Conservation (phyloP, 2,888 invertebrate species). For the Limnephilus lunatus region DNA sequence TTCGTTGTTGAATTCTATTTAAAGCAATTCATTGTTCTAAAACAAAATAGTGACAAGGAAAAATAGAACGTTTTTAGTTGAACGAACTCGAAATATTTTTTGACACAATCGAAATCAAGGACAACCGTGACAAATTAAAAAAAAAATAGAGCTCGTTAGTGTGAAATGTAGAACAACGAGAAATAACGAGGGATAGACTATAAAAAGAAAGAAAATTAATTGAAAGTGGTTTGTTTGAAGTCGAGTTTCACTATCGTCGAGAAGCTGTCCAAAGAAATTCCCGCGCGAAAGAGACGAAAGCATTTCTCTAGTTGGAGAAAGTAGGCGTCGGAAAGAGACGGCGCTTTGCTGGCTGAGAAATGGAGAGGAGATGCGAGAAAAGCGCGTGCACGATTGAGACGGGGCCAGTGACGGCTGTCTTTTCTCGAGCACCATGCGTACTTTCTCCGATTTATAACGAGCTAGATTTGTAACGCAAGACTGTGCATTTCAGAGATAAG, state of each 20-base stretch:
- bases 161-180: not conserved
- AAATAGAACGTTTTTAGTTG: not conserved
- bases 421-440: conserved; percentile 19
- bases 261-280: conserved; percentile 50
- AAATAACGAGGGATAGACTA: not conserved
- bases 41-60: not conserved
- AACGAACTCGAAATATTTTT: not conserved
- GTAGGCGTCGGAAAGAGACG: conserved; percentile 56
- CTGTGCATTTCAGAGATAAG: not conserved
- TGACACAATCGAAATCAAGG: not conserved
- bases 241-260: conserved; percentile 63
- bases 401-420: conserved; percentile 38
- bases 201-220: conserved; percentile 55
- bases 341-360: conserved; percentile 46
- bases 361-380: conserved; percentile 41
- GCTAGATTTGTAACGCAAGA: conserved; percentile 7
- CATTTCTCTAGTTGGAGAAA: conserved; percentile 56
- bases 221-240: conserved; percentile 60
- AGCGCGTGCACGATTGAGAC: conserved; percentile 44
- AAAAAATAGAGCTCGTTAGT: not conserved
- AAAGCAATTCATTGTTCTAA: not conserved
- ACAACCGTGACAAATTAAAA: not conserved
- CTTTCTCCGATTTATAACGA: conserved; percentile 55
- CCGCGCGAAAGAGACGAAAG: conserved; percentile 57
- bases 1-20: not conserved